Conservation (phyloP, 2,113 vertebrate species). For the Passer domesticus region DNA sequence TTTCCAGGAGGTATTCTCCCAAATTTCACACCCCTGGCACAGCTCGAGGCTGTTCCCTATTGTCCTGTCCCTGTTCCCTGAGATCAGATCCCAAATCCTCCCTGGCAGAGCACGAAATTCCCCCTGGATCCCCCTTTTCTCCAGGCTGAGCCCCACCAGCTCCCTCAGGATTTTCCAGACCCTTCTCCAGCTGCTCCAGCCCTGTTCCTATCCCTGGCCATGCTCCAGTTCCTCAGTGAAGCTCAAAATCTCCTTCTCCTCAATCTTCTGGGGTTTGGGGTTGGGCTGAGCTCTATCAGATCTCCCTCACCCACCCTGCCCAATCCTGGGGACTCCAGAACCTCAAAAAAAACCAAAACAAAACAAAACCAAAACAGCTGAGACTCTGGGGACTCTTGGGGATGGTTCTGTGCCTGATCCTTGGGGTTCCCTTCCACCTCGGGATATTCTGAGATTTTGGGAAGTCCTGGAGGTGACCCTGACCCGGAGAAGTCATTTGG, state of each 20-base stretch:
- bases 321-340: background rate
- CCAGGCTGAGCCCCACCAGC: too few species aligned
- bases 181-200: background rate
- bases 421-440: background rate
- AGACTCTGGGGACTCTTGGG: too few species aligned
- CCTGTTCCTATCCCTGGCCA: fast-evolving
- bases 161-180: background rate
- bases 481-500: background rate
- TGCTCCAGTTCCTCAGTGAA: fast-evolving
- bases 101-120: fast-evolving
- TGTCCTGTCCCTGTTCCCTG: background rate
- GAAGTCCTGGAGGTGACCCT: background rate
- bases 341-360: too few species aligned
- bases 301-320: background rate
- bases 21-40: background rate
- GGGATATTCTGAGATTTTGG: fast-evolving
- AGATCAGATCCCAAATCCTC: background rate
- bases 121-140: background rate
- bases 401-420: background rate
- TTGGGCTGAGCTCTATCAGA: background rate
- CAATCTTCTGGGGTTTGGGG: fast-evolving
- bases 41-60: background rate
- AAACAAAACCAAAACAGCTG: background rate
- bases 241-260: background rate
- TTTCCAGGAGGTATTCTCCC: background rate